Percentiles rank a stretch among this genome's conserved stretches.
phyloP scores from a whole-genome alignment of 1,140 invertebrate genomes.

The Arion vulgaris region DNA sequence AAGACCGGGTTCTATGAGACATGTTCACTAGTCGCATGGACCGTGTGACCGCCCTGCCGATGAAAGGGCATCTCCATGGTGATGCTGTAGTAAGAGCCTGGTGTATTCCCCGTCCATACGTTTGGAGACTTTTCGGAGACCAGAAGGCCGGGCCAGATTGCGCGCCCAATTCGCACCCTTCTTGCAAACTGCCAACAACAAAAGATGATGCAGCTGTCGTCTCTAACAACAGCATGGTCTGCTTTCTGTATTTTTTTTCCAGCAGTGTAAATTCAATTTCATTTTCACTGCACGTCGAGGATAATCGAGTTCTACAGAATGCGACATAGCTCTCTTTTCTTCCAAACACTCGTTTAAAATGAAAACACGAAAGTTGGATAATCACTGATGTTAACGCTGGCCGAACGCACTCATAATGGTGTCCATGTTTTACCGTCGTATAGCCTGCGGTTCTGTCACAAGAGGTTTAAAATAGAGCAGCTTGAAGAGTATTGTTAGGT shows the following conservation, averaged over 20 bases:
- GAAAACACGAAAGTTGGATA: not conserved
- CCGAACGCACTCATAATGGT: not conserved
- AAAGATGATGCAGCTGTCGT: not conserved
- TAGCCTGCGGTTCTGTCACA: not conserved
- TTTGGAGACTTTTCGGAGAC: not conserved
- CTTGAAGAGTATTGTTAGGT: not conserved
- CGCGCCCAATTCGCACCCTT: not conserved
- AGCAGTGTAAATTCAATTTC: not conserved
- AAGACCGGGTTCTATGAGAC: not conserved
- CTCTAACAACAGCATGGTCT: not conserved
- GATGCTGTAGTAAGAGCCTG: not conserved
- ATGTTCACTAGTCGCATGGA: not conserved
- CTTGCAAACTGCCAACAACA: not conserved
- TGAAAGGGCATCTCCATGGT: not conserved
- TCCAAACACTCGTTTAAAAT: not conserved
- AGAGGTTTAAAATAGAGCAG: not conserved
- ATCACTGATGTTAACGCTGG: not conserved
- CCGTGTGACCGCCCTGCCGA: not conserved
- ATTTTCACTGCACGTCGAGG: not conserved
- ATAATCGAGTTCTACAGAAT: not conserved
- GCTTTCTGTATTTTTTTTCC: not conserved
- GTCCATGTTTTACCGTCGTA: not conserved
- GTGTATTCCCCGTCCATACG: not conserved
- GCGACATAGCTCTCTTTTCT: not conserved
- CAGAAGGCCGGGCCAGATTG: slow-evolving; percentile 2